A percentile compares a stretch with the other conserved stretches of the same genome.
Conservation (phyloP, 2,113 vertebrate species). For the Malurus elegans region DNA sequence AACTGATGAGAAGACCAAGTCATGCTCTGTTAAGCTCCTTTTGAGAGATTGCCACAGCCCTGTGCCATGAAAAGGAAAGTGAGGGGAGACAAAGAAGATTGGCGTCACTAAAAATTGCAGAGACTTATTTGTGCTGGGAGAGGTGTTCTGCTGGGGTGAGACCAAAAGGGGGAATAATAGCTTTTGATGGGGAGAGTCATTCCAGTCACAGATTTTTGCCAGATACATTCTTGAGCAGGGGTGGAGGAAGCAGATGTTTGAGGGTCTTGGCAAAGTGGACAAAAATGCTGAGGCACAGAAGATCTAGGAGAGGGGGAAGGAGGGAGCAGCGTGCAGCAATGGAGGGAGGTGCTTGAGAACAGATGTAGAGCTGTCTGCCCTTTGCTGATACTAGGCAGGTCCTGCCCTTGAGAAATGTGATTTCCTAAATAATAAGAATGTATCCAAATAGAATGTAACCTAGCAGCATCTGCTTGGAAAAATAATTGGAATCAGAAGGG, state of each 20-base stretch:
- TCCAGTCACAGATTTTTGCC: background rate
- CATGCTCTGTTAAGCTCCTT: background rate
- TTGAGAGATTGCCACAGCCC: background rate
- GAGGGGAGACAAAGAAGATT: background rate
- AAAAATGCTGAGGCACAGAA: slow-evolving; percentile 17
- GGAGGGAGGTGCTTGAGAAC: background rate
- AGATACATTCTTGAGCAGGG: slow-evolving; percentile 22
- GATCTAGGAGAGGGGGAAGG: background rate
- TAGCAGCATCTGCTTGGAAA: background rate
- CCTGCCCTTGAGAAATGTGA: background rate
- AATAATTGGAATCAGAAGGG: background rate
- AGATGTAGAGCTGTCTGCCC: background rate
- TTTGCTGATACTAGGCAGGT: background rate
- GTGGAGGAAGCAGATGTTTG: slow-evolving; percentile 40
- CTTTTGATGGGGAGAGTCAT: background rate
- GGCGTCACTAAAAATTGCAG: background rate
- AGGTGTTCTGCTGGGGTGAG: background rate
- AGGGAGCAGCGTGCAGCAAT: background rate
- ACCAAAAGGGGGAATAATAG: background rate
- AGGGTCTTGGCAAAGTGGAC: slow-evolving; percentile 31
- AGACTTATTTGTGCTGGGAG: background rate
- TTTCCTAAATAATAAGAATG: background rate
- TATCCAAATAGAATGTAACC: background rate
- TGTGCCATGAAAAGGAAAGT: background rate
- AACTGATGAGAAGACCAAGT: background rate